Base-by-base conservation (phyloP, 2,797 vertebrate species). In the Threskiornis aethiopicus region DNA sequence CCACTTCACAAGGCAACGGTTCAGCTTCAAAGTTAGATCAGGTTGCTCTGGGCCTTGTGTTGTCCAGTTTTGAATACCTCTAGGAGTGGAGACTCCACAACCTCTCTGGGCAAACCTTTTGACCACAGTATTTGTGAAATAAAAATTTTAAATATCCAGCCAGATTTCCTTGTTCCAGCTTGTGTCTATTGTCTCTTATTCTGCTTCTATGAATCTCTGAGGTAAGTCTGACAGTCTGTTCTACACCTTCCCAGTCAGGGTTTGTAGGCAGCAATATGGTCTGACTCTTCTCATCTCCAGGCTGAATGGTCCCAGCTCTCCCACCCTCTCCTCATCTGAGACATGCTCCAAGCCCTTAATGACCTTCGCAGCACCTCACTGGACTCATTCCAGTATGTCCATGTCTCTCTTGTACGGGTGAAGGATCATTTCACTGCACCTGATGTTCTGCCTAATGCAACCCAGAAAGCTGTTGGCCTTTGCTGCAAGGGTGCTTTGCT, bases 101-200 rank as follows among this genome's bases (percentile, higher is more conserved):
- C 4, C 1, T 39, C 46, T 46, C 1, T 10, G 16, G 10, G 4
- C 3, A 33, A 28, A 4, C 0, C 5, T 86, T 79, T 58, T 33
- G 24, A 42, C 8, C 5, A 29, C 0, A 0, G 7, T 29, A 26
- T 65, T 37, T 9, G 6, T 72, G 24, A 89, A 82, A 64, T 44
- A 57, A 84, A 84, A 18, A 31, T 42, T 16, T 51, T 33, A 47
- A 87, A 87, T 67, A 51, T 47, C 12, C 9, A 51, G 6, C 19
- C 29, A 46, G 6, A 79, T 76, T 76, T 73, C 15, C 13, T 73
- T 73, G 3, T 33, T 91, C 47, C 24, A 64, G 7, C 16, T 33
- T 29, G 8, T 58, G 9, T 24, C 5, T 75, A 1, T 75, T 78
- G 16, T n/a, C 21, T 52, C 19, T 77, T 52, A 25, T 8, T 9